Evolutionary conservation across 2,797 vertebrate genomes (phyloP).

Genomic region (Rousettus madagascariensis): DNA sequence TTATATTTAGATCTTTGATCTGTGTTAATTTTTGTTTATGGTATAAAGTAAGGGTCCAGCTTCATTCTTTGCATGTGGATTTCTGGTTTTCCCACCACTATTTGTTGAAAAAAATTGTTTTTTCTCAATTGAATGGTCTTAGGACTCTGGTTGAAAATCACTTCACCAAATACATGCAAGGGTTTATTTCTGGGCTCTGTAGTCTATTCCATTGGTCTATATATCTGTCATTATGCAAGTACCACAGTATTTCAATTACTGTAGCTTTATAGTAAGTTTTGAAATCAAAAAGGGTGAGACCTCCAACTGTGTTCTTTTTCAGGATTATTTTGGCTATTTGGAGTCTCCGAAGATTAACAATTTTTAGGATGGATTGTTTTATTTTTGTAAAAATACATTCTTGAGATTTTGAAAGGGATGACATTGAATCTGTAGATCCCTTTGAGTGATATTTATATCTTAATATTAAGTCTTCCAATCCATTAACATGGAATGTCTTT

Average conservation of each 20-base stretch:
- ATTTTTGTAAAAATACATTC: neutral
- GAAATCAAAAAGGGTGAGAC: neutral
- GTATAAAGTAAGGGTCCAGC: neutral
- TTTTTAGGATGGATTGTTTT: neutral
- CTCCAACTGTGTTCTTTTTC: neutral
- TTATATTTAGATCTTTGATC: neutral
- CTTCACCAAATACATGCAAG: neutral
- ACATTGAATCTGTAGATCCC: neutral
- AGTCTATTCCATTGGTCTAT: neutral
- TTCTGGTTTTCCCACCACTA: neutral
- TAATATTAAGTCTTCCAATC: neutral
- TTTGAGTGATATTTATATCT: slow-evolving; percentile 3
- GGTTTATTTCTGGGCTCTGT: neutral
- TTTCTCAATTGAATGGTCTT: neutral
- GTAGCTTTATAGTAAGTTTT: neutral
- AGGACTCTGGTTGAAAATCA: neutral
- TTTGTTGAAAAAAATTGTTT: slow-evolving; percentile 8
- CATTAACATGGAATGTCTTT: neutral
- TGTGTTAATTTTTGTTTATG: neutral
- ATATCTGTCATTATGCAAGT: neutral
- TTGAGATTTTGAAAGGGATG: neutral
- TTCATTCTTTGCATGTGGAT: neutral
- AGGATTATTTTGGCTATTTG: neutral
- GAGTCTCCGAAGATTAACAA: neutral
- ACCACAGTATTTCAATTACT: neutral